These are phyloP conservation scores for Diloba caeruleocephala DNA, from an alignment of 2,888 invertebrate genomes.

Conservation along the genomic window DNA sequence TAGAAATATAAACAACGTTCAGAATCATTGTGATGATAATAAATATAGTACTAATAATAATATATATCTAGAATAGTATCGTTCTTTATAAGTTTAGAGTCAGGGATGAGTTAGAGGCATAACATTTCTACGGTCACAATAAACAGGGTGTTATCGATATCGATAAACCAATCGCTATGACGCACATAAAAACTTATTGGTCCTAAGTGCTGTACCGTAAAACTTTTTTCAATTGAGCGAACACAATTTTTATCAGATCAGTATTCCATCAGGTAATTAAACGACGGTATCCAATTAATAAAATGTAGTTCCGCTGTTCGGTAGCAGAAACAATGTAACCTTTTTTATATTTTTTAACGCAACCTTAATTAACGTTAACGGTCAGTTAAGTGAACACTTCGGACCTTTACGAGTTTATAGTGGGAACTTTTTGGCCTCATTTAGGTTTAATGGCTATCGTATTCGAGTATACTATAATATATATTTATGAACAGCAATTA, in stretches of 20 bases:
- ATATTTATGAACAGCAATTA: slow-evolving; percentile 32
- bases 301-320: slow-evolving; percentile 76
- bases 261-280: slow-evolving; percentile 79
- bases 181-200: slow-evolving; percentile 44
- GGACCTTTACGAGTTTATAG: slow-evolving; percentile 44
- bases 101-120: too few species aligned
- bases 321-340: slow-evolving; percentile 75
- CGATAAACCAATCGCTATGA: slow-evolving; percentile 43
- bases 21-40: too few species aligned
- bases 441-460: slow-evolving; percentile 30
- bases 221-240: slow-evolving; percentile 51
- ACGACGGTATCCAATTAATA: slow-evolving; percentile 82
- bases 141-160: slow-evolving; percentile 24
- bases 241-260: slow-evolving; percentile 69
- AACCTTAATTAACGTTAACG: slow-evolving; percentile 81
- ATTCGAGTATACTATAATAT: slow-evolving; percentile 22
- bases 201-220: slow-evolving; percentile 49
- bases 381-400: slow-evolving; percentile 63
- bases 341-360: slow-evolving; percentile 65
- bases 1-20: too few species aligned
- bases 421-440: slow-evolving; percentile 52
- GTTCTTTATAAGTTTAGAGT: too few species aligned
- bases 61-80: too few species aligned
- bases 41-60: too few species aligned
- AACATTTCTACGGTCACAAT: not conserved